Percentiles rank a stretch among this genome's conserved stretches.
Conservation (phyloP, 2,888 invertebrate genomes). For the Cerceris ruficornis region DNA sequence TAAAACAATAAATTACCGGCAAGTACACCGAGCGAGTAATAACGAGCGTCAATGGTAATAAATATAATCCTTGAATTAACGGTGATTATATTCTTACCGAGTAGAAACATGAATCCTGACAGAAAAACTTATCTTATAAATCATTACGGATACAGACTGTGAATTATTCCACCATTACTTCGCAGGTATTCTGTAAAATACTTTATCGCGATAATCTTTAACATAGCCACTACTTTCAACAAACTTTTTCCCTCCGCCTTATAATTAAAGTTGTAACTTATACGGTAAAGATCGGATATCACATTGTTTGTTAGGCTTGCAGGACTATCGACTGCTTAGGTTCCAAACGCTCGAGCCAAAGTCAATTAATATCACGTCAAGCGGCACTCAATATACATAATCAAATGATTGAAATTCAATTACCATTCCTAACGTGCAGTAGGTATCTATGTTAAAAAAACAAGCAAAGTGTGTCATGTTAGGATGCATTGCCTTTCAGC, state of each 20-base stretch:
- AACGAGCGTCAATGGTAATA: constrained; percentile 34
- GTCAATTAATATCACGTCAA: constrained; percentile 14
- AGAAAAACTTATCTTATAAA: constrained; percentile 21
- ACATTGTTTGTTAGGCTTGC: constrained; percentile 23
- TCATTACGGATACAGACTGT: constrained; percentile 27
- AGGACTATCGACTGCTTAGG: constrained; percentile 35
- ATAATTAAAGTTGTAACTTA: constrained; percentile 48
- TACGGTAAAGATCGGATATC: constrained; percentile 15
- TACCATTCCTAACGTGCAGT: not conserved
- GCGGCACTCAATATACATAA: constrained; percentile 6
- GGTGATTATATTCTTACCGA: constrained; percentile 32
- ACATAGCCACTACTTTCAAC: constrained; percentile 28
- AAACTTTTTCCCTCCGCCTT: constrained; percentile 43
- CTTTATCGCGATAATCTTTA: constrained; percentile 48
- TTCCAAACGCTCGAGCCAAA: constrained; percentile 37
- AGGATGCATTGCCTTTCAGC: not conserved
- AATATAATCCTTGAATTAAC: constrained; percentile 17
- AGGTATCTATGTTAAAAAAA: not conserved
- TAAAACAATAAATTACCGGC: too few relatives aligned
- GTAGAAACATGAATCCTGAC: constrained; percentile 30
- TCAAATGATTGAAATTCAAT: constrained; percentile 51
- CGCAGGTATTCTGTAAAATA: constrained; percentile 23
- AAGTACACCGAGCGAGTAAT: constrained; percentile 14
- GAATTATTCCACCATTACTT: constrained; percentile 38
- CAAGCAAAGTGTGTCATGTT: not conserved